Evolutionary conservation across 35 echinoderm and acorn worm species (phyloP).

Genomic region (Anneissia japonica): DNA sequence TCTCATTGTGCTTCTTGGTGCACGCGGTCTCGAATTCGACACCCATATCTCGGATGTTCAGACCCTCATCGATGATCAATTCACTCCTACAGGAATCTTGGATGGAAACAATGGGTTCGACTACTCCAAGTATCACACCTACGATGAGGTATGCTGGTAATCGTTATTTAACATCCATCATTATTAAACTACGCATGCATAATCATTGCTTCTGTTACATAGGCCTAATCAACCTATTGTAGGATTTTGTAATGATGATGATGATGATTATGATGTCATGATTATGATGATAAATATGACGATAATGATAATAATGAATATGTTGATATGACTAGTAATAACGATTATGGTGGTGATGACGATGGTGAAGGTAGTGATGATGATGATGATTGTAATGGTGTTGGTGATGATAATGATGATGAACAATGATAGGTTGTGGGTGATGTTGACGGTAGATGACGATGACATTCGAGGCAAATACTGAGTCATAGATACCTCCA

Average conservation of each 20-base stretch:
- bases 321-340: not conserved
- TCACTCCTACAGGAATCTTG: not conserved
- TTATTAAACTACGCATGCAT: too few relatives aligned
- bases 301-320: not conserved
- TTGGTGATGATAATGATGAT: not conserved
- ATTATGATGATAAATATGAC: not conserved
- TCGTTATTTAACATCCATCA: too few relatives aligned
- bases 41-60: slow-evolving; percentile 30
- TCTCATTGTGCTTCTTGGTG: slow-evolving; percentile 7
- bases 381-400: too few relatives aligned
- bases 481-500: too few relatives aligned
- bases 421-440: not conserved
- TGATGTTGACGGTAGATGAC: too few relatives aligned
- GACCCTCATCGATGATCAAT: slow-evolving; percentile 23
- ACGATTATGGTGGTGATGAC: not conserved
- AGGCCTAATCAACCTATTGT: too few relatives aligned
- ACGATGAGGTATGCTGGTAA: slow-evolving; percentile 36
- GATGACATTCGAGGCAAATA: too few relatives aligned
- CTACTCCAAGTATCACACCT: slow-evolving; percentile 32
- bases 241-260: not conserved
- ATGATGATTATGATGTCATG: not conserved
- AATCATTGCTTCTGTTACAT: too few relatives aligned
- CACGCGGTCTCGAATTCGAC: slow-evolving; percentile 2
- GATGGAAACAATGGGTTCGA: slow-evolving; percentile 3
- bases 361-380: too few relatives aligned